Conservation (phyloP, 2,888 invertebrate genomes). For the Incurvaria masculella region DNA sequence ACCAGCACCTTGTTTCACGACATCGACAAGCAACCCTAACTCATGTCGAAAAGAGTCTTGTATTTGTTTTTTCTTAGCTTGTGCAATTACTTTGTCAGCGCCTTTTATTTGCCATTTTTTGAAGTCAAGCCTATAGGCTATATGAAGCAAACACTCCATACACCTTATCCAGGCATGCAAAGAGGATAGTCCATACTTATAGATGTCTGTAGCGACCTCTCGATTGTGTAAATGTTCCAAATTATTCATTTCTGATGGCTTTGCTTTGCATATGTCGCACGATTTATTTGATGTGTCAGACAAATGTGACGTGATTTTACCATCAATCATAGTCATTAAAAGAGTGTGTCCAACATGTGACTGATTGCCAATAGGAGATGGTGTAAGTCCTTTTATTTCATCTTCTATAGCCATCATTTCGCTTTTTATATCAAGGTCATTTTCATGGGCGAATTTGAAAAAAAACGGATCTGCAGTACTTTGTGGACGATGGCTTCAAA, state of each 20-base stretch:
- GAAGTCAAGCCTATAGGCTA: conserved; percentile 9
- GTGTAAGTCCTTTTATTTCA: conserved; percentile 6
- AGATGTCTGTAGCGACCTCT: conserved; percentile 12
- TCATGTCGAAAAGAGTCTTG: conserved; percentile 14
- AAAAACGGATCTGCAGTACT: conserved; percentile 11
- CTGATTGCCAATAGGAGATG: conserved; percentile 7
- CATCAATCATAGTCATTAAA: conserved; percentile 17
- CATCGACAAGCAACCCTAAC: conserved; percentile 9
- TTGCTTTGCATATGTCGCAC: conserved; percentile 14
- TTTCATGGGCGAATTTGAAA: conserved; percentile 3
- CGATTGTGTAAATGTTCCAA: conserved; percentile 13
- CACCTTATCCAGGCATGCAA: conserved; percentile 19
- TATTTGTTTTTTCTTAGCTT: conserved; percentile 9
- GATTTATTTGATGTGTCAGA: conserved; percentile 9
- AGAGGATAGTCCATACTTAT: conserved; percentile 16
- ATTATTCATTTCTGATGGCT: conserved; percentile 16
- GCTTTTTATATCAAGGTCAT: conserved; percentile 2
- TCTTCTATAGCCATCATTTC: conserved; percentile 12
- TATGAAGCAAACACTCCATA: conserved; percentile 19
- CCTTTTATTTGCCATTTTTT: conserved; percentile 17
- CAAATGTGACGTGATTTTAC: conserved; percentile 17
- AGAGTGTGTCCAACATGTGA: conserved; percentile 11
- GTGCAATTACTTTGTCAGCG: conserved; percentile 12
- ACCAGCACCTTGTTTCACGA: conserved; percentile 10
- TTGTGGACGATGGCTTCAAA: conserved; percentile 11